Evolutionary conservation across 2,888 invertebrate species (phyloP).

Genomic region (Glaucopsyche alexis): DNA sequence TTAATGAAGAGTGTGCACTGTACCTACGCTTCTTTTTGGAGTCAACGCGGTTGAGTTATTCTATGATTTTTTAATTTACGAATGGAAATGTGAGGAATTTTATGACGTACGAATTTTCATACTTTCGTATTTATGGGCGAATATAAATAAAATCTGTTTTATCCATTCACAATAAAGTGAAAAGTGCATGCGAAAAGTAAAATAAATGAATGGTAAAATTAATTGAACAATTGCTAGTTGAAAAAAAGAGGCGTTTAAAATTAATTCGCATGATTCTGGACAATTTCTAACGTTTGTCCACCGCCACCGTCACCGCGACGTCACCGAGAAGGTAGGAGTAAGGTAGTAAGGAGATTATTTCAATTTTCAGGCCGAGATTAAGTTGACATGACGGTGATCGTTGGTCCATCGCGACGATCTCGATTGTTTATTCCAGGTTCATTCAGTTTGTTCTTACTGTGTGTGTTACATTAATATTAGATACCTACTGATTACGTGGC

Average conservation of each 20-base stretch:
- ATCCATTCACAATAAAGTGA: neutral
- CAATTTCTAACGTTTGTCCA: no score
- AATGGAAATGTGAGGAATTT: neutral
- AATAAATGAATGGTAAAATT: neutral
- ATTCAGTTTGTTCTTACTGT: no score
- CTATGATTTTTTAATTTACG: constrained; percentile 10
- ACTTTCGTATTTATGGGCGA: neutral
- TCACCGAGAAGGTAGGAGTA: no score
- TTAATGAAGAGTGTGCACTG: constrained; percentile 2
- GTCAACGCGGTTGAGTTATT: constrained; percentile 1
- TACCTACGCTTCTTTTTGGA: constrained; percentile 7
- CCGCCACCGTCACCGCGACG: no score
- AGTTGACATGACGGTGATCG: no score
- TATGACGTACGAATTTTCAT: constrained; percentile 2
- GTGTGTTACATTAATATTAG: no score
- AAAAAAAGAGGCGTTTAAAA: neutral
- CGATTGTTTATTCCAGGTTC: no score
- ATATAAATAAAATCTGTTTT: neutral
- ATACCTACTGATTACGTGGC: no score
- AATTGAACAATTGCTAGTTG: neutral
- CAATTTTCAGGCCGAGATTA: no score
- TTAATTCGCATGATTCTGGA: neutral
- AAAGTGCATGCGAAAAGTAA: neutral
- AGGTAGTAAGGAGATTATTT: no score
- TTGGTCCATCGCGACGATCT: no score